These are phyloP conservation scores for Coregonus clupeaformis DNA, from an alignment of 2,113 vertebrate genomes.

Conservation along the genomic window DNA sequence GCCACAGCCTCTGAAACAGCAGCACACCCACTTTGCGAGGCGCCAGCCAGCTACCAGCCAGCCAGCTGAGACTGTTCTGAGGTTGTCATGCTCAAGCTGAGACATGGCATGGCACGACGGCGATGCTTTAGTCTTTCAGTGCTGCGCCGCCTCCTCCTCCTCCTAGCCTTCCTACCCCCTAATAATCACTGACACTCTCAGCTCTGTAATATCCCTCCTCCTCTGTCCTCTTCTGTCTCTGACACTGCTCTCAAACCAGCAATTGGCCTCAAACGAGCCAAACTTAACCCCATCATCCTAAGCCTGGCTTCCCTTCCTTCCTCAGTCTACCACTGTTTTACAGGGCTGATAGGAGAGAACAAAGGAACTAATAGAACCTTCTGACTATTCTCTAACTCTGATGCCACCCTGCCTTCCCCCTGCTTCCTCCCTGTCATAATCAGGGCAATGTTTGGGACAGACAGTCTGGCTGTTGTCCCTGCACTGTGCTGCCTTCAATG, in stretches of 20 bases:
- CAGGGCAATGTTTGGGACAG: slow-evolving; percentile 59
- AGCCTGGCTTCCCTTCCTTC: slow-evolving; percentile 34
- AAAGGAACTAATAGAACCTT: slow-evolving; percentile 46
- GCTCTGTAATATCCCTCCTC: slow-evolving; percentile 46
- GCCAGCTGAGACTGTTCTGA: slow-evolving; percentile 52
- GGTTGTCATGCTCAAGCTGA: slow-evolving; percentile 64
- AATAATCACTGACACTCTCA: slow-evolving; percentile 69
- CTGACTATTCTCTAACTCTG: slow-evolving; percentile 31
- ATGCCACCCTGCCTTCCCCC: slow-evolving; percentile 31
- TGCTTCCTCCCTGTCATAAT: slow-evolving; percentile 32
- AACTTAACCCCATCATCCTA: slow-evolving; percentile 64
- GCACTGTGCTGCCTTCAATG: slow-evolving; percentile 54
- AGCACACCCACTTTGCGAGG: slow-evolving; percentile 1
- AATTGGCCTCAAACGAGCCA: slow-evolving; percentile 73
- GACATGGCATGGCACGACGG: slow-evolving; percentile 34
- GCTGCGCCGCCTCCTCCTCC: slow-evolving; percentile 32
- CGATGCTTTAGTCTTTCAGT: slow-evolving; percentile 35
- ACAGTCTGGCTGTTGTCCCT: slow-evolving; percentile 42
- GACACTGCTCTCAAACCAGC: slow-evolving; percentile 56
- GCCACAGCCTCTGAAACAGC: background rate
- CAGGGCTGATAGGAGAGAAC: slow-evolving; percentile 34
- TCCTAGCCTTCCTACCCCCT: slow-evolving; percentile 46
- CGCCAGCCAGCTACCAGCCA: slow-evolving; percentile 19
- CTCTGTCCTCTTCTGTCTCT: slow-evolving; percentile 28
- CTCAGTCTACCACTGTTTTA: slow-evolving; percentile 8